Base-by-base conservation (phyloP, 2,888 invertebrate species). In the Drosophila melanocephala region DNA sequence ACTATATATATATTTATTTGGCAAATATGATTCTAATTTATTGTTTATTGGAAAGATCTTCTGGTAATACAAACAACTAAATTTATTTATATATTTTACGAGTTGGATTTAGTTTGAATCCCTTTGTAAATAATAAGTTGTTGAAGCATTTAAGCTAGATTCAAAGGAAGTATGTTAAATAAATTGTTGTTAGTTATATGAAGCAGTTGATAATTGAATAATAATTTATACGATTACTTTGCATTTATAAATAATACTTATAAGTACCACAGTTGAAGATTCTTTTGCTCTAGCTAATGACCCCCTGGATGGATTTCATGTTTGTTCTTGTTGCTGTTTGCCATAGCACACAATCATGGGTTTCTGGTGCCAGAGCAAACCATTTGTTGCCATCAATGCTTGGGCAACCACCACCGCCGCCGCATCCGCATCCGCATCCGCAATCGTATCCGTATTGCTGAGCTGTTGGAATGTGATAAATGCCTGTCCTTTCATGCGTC, bases 401-500 rank as follows among this genome's bases (percentile, higher is more conserved):
- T 94, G 94, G 89, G 96, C 95, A 62, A 97, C 97, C 64, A 98
- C 94, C 30, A 70, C 70, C 39, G 79, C 77, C 28, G 72, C 30
- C 33, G 30, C 30, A 7, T 42, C n/a, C 22, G 3, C 37, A 37
- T 6, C 5, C 1, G 2, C 37, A 37, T 6, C 14, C 2, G 14
- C 44, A 44, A 5, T 7, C 14, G 44, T n/a, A 22, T 22, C 47
- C 14, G 26, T 6, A 28, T 75, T 56, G 3, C 47, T 37, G 1
- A 76, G 62, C 10, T 80, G 71, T 5, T 57, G 62, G 55, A 93
- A 93, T 0, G 97, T 97, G 0, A 99, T 95, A 94, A 99, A 99
- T 1, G 98, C 98, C 94, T 99, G 99, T 0, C 98, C 98, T 93
- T 98, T 99, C 98, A 99, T 98, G 90, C 98, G 95, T 1, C 99